These are phyloP conservation scores for Pristis pectinata DNA, from an alignment of 2,797 vertebrate species.

Conservation along the genomic window DNA sequence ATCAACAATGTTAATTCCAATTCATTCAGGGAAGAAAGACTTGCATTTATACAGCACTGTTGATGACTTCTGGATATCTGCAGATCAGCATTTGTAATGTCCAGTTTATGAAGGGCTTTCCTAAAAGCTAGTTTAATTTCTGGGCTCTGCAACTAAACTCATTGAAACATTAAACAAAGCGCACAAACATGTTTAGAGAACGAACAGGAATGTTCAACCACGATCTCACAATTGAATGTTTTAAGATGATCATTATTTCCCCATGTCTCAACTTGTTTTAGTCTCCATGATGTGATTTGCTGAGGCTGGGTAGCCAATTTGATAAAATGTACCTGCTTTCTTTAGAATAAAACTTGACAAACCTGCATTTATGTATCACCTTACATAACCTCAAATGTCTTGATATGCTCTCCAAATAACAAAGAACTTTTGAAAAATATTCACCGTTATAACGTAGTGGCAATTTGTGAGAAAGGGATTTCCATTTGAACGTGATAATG, in stretches of 20 bases:
- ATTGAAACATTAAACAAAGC: not conserved
- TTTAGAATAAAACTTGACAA: not conserved
- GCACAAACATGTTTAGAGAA: not conserved
- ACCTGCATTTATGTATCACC: not conserved
- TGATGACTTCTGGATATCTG: not conserved
- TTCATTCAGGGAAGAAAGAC: not conserved
- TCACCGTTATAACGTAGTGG: not conserved
- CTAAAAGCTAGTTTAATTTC: not conserved
- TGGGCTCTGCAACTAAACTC: not conserved
- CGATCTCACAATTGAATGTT: not conserved
- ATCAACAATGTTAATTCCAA: not conserved
- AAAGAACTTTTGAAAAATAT: not conserved
- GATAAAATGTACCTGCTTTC: not conserved
- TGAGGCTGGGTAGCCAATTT: not conserved
- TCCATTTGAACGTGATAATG: no score
- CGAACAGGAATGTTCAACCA: not conserved
- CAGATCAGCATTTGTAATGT: not conserved
- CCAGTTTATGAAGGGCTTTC: not conserved
- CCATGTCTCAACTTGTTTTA: not conserved
- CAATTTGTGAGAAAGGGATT: no score
- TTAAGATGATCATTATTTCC: not conserved
- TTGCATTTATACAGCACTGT: no score
- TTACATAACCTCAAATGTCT: not conserved
- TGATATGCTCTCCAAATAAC: not conserved
- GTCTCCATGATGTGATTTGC: not conserved